These are phyloP conservation scores for Xyrauchen texanus DNA, from an alignment of 2,113 vertebrate genomes.

Conservation along the genomic window DNA sequence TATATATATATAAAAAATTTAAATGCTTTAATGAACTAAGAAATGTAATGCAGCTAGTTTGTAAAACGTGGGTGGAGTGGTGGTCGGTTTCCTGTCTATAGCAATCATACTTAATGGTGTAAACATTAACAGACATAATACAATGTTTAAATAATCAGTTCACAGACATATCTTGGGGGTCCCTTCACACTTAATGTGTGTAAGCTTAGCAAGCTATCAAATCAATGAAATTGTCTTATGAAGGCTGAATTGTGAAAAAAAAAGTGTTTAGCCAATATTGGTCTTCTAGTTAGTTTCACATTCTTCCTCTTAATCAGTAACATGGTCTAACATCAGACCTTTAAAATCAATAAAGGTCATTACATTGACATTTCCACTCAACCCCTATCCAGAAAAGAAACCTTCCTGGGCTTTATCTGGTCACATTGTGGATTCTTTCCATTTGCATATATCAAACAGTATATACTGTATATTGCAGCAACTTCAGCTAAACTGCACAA, in stretches of 20 bases:
- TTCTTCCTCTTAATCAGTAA: background rate
- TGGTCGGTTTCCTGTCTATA: background rate
- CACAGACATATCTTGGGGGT: background rate
- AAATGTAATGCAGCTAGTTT: background rate
- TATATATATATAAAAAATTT: no score
- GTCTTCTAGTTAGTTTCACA: background rate
- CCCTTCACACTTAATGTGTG: background rate
- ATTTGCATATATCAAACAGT: no score
- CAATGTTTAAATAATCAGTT: background rate
- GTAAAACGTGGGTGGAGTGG: background rate
- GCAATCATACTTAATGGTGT: background rate
- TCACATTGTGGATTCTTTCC: background rate
- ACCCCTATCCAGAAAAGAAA: background rate
- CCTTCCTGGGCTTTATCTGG: background rate
- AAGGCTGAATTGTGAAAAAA: background rate
- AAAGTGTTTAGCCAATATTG: conserved; percentile 4
- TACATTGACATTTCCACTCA: background rate
- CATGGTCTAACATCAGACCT: background rate
- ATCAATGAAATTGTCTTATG: background rate
- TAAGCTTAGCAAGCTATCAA: background rate
- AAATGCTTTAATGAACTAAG: background rate
- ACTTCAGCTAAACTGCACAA: no score
- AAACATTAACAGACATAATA: conserved; percentile 25
- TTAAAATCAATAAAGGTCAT: background rate
- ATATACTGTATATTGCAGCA: no score